Conservation (phyloP, 2,888 invertebrate genomes). For the Drosophila neoperkinsi region DNA sequence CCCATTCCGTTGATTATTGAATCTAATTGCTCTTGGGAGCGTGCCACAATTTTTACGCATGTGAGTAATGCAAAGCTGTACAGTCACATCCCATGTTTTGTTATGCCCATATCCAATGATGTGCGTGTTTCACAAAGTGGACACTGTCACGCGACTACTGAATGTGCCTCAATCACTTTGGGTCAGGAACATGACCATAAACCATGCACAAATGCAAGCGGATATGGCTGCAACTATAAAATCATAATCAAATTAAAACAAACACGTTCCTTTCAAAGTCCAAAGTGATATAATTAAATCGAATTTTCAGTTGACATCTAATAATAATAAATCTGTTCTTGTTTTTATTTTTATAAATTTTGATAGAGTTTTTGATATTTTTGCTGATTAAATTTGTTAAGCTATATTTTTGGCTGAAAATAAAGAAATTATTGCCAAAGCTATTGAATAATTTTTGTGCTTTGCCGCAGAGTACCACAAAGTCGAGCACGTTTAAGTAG, state of each 20-base stretch:
- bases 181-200: constrained; percentile 15
- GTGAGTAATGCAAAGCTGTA: neutral
- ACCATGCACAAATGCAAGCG: constrained; percentile 17
- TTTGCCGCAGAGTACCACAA: neutral
- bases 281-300: neutral
- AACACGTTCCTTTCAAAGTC: constrained; percentile 4
- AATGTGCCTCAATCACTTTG: neutral
- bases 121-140: constrained; percentile 30
- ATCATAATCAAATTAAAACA: constrained; percentile 25
- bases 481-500: neutral
- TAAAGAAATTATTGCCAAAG: neutral
- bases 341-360: neutral
- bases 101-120: neutral
- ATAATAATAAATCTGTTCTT: neutral
- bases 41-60: constrained; percentile 15
- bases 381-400: neutral
- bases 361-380: neutral
- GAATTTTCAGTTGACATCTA: neutral
- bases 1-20: constrained; percentile 16
- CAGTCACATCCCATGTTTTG: neutral
- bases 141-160: constrained; percentile 25
- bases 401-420: neutral
- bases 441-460: neutral
- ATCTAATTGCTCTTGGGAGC: constrained; percentile 23
- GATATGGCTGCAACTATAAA: constrained; percentile 31